phyloP scores from a whole-genome alignment of 2,797 vertebrate species.

The Bovichtus diacanthus region DNA sequence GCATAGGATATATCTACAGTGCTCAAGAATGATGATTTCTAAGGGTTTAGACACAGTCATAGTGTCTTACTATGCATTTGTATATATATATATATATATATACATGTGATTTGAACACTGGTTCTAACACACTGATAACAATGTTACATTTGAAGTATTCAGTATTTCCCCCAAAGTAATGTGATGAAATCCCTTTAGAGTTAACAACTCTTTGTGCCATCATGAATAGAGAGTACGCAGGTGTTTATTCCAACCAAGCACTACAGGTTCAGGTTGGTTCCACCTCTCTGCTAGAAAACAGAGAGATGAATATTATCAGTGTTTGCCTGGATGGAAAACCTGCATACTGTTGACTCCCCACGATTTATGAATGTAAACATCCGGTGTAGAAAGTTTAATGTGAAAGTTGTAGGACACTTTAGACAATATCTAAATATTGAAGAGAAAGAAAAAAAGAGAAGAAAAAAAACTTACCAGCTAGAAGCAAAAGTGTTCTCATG shows the following conservation, averaged over 20 bases:
- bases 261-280: background rate
- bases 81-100: background rate
- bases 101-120: background rate
- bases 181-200: background rate
- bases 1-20: background rate
- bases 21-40: background rate
- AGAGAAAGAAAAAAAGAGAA: background rate
- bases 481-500: conserved; percentile 75
- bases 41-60: too few species aligned
- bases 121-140: background rate
- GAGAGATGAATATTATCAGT: background rate
- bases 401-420: background rate
- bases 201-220: conserved; percentile 29
- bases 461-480: conserved; percentile 72
- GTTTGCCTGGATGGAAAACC: background rate
- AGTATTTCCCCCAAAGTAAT: background rate
- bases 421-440: background rate
- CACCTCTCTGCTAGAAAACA: background rate
- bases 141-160: too few species aligned
- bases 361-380: background rate
- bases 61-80: background rate
- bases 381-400: background rate
- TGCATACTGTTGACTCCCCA: background rate
- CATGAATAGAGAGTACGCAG: conserved; percentile 12
- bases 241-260: background rate